phyloP scores from a whole-genome alignment of 2,113 vertebrate species.

The Elaphurus davidianus region DNA sequence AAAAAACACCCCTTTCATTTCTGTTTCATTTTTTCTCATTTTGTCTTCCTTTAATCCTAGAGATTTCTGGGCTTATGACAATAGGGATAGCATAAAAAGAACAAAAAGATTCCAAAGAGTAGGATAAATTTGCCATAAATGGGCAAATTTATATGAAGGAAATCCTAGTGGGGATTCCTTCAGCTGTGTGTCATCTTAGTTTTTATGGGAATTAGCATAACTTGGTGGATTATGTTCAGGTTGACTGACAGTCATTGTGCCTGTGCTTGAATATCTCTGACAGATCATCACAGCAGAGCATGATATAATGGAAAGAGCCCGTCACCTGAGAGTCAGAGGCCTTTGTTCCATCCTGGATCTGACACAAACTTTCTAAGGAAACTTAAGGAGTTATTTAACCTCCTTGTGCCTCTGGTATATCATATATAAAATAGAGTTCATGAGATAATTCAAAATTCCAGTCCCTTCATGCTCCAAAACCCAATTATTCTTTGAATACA shows the following conservation, averaged over 20 bases:
- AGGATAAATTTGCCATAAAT: slow-evolving; percentile 71
- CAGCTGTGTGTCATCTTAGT: slow-evolving; percentile 46
- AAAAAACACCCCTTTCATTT: not conserved
- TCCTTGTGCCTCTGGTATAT: not conserved
- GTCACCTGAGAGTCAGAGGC: slow-evolving; percentile 53
- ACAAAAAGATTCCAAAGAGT: slow-evolving; percentile 72
- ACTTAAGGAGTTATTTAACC: slow-evolving; percentile 24
- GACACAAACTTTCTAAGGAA: slow-evolving; percentile 42
- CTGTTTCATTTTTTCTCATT: slow-evolving; percentile 28
- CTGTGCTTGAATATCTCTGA: slow-evolving; percentile 60
- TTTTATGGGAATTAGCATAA: slow-evolving; percentile 74
- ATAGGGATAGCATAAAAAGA: slow-evolving; percentile 48
- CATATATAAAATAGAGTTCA: slow-evolving; percentile 21
- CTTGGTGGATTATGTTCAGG: slow-evolving; percentile 61
- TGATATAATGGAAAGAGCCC: slow-evolving; percentile 58
- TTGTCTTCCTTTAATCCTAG: slow-evolving; percentile 41
- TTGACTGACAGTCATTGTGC: slow-evolving; percentile 68
- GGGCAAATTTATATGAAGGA: slow-evolving; percentile 61
- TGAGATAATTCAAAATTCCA: not conserved
- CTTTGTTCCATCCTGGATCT: slow-evolving; percentile 55
- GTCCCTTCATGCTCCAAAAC: not conserved
- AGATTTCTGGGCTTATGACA: slow-evolving; percentile 38
- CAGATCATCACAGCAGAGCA: slow-evolving; percentile 62
- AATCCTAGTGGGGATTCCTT: slow-evolving; percentile 74
- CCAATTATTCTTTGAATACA: not conserved